Percentiles rank a stretch among this genome's conserved stretches.
These are phyloP conservation scores for Ailuropoda melanoleuca DNA, from an alignment of 2,113 vertebrate genomes.

Conservation along the genomic window DNA sequence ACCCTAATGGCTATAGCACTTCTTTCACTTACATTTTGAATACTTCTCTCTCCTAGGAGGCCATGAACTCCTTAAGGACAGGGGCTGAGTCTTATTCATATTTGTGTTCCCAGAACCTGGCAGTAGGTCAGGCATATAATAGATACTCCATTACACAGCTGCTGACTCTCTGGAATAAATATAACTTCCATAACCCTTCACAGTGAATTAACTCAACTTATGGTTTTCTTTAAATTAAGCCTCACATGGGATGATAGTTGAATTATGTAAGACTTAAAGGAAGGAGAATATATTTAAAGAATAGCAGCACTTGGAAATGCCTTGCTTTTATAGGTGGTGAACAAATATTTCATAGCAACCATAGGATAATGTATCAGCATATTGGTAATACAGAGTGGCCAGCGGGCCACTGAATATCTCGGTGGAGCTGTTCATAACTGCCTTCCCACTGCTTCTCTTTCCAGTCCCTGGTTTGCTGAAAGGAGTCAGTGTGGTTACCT, in stretches of 20 bases:
- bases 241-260: slow-evolving; percentile 38
- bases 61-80: neutral
- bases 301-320: neutral
- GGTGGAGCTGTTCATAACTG: neutral
- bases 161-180: slow-evolving; percentile 32
- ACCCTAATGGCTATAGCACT: neutral
- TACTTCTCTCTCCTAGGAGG: neutral
- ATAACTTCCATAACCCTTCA: slow-evolving; percentile 54
- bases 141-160: neutral
- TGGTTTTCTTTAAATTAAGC: slow-evolving; percentile 59
- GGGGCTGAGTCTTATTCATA: neutral
- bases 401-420: neutral
- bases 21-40: neutral
- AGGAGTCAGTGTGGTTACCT: neutral
- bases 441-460: neutral
- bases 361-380: neutral
- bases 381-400: neutral
- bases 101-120: slow-evolving; percentile 9
- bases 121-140: neutral
- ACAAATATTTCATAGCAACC: neutral
- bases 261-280: slow-evolving; percentile 62
- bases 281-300: slow-evolving; percentile 55
- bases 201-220: slow-evolving; percentile 58
- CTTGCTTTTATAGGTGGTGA: neutral
- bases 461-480: neutral